Percentiles rank a stretch among this genome's conserved stretches.
Conservation (phyloP, 23 tunicate species). For the Trididemnum miniatum region DNA sequence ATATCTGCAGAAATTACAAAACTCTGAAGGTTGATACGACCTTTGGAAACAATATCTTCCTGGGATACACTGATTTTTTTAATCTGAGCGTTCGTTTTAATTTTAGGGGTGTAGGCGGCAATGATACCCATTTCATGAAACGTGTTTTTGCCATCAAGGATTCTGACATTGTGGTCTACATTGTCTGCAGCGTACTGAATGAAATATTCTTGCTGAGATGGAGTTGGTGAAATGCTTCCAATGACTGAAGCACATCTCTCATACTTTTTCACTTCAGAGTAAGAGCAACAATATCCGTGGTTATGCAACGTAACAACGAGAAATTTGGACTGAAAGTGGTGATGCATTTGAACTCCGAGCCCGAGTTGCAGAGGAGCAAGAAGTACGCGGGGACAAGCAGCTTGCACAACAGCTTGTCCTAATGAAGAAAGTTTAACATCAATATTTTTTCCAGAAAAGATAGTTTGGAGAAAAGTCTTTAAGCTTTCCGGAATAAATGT, state of each 20-base stretch:
- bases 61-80: too few species aligned
- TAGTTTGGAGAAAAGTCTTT: not conserved
- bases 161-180: not conserved
- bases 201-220: not conserved
- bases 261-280: not conserved
- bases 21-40: too few species aligned
- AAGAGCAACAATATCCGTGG: not conserved
- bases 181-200: not conserved
- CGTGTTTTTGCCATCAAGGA: not conserved
- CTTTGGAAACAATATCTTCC: too few species aligned
- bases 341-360: conserved; percentile 2
- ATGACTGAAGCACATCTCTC: not conserved
- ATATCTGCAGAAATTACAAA: too few species aligned
- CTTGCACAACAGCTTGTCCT: not conserved
- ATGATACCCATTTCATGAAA: too few species aligned
- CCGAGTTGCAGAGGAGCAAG: conserved; percentile 15
- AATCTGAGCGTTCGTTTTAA: too few species aligned
- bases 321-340: not conserved
- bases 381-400: not conserved
- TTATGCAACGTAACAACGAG: not conserved
- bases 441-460: not conserved
- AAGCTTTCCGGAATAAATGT: not conserved
- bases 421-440: not conserved
- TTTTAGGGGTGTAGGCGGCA: too few species aligned
- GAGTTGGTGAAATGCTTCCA: not conserved